Percentiles rank a stretch among this genome's conserved stretches.
phyloP scores from a whole-genome alignment of 2,888 invertebrate species.

The Eilema caniola region DNA sequence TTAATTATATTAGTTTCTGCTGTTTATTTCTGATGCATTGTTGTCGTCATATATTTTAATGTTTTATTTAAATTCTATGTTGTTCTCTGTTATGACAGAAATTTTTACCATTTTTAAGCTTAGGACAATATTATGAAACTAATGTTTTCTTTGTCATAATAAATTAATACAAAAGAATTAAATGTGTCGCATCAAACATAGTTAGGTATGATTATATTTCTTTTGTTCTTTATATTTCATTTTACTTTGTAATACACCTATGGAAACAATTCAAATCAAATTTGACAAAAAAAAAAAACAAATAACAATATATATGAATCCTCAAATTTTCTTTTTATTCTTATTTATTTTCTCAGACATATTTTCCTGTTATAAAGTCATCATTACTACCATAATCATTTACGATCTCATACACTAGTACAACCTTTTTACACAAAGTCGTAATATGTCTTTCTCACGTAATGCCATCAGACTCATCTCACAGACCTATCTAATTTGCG shows the following conservation, averaged over 20 bases:
- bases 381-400: background rate
- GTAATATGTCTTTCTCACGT: constrained; percentile 1
- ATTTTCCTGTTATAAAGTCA: too few relatives aligned
- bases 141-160: background rate
- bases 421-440: background rate
- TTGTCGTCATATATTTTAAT: background rate
- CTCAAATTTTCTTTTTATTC: too few relatives aligned
- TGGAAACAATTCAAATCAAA: too few relatives aligned
- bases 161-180: background rate
- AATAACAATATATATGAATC: too few relatives aligned
- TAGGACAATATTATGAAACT: background rate
- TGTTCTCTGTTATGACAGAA: background rate
- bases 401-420: background rate
- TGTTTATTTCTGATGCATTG: background rate
- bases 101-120: background rate
- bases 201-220: too few relatives aligned
- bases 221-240: too few relatives aligned
- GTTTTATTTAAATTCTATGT: background rate
- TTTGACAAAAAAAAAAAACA: too few relatives aligned
- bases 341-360: too few relatives aligned
- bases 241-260: too few relatives aligned
- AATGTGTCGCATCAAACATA: background rate
- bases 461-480: background rate
- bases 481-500: constrained; percentile 29
- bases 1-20: background rate